Conservation (phyloP, 2,113 vertebrate genomes). For the Oncorhynchus keta region DNA sequence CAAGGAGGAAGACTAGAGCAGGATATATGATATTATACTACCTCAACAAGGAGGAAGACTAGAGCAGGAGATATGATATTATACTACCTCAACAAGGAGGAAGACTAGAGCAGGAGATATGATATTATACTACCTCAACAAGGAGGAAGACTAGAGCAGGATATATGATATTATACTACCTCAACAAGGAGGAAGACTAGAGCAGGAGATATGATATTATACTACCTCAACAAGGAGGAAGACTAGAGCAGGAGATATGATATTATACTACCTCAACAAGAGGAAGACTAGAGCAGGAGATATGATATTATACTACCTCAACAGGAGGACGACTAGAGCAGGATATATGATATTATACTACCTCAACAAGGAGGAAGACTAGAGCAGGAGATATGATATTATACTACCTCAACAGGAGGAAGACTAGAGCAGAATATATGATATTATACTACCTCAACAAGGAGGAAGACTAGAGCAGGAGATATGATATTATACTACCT, state of each 20-base stretch:
- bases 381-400: constrained; percentile 34
- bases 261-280: constrained; percentile 14
- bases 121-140: neutral
- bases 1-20: no score
- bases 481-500: constrained; percentile 21
- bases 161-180: constrained; percentile 26
- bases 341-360: constrained; percentile 31
- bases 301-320: constrained; percentile 17
- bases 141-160: constrained; percentile 10
- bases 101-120: constrained; percentile 29
- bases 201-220: constrained; percentile 34
- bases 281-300: constrained; percentile 28
- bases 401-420: constrained; percentile 13
- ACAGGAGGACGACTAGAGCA: constrained; percentile 12
- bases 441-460: neutral
- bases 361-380: constrained; percentile 7
- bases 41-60: no score
- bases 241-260: constrained; percentile 31
- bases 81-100: neutral
- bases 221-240: neutral
- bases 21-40: no score
- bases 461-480: constrained; percentile 18
- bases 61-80: no score
- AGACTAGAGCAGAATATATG: constrained; percentile 30
- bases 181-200: neutral